phyloP scores from a whole-genome alignment of 2,113 vertebrate species.

The Poeciliopsis prolifica region DNA sequence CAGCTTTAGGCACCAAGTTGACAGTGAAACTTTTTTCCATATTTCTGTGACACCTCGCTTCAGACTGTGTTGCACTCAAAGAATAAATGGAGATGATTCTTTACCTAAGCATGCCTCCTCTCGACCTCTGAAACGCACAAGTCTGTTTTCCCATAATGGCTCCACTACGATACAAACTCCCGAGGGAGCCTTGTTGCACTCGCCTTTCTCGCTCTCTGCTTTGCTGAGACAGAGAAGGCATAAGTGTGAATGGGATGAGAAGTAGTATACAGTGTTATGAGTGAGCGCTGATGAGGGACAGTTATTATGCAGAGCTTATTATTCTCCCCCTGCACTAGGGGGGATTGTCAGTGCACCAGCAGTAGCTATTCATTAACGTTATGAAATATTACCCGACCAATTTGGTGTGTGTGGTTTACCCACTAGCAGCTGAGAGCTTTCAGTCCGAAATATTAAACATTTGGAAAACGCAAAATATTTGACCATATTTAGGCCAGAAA shows the following conservation, averaged over 20 bases:
- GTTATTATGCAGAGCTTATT: conserved; percentile 73
- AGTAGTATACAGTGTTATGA: conserved; percentile 34
- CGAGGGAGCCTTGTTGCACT: conserved; percentile 52
- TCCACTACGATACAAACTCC: conserved; percentile 62
- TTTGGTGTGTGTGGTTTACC: conserved; percentile 20
- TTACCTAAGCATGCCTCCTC: conserved; percentile 74
- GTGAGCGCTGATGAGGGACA: conserved; percentile 67
- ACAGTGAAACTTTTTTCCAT: not conserved
- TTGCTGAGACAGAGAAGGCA: conserved; percentile 28
- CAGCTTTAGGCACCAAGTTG: not conserved
- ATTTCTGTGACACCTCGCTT: conserved; percentile 16
- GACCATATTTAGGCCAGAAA: not conserved
- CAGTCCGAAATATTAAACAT: not conserved
- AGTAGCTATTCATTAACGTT: conserved; percentile 69
- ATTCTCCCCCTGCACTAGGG: conserved; percentile 51
- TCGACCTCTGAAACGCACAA: conserved; percentile 68
- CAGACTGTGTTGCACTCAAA: conserved; percentile 7
- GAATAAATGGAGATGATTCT: conserved; percentile 68
- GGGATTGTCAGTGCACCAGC: conserved; percentile 47
- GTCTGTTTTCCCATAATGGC: conserved; percentile 74
- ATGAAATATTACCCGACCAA: conserved; percentile 64
- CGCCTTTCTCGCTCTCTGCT: conserved; percentile 27
- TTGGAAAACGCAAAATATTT: not conserved
- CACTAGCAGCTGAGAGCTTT: not conserved
- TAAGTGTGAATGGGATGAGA: conserved; percentile 22